Evolutionary conservation across 37 sponge, comb jelly and placozoan genomes (phyloP).

Genomic region (Halichondria panicea): DNA sequence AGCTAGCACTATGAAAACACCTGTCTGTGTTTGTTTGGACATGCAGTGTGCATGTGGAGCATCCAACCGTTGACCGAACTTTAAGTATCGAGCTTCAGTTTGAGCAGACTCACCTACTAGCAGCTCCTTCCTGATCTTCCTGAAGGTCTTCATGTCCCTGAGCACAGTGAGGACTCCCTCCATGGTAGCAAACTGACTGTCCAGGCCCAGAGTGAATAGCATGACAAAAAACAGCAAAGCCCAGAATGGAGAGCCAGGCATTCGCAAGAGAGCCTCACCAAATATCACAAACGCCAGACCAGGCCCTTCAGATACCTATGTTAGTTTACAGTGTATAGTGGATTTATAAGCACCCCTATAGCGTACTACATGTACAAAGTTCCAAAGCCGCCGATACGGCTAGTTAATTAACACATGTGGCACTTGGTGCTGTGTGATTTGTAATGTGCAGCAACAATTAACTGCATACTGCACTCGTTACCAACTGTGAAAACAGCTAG

Average conservation of each 20-base stretch:
- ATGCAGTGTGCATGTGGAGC: too few species aligned
- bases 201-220: constrained; percentile 89
- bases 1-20: too few species aligned
- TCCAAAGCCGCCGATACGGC: too few species aligned
- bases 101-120: constrained; percentile 42
- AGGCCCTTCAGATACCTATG: constrained; percentile 79
- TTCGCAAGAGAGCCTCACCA: constrained; percentile 73
- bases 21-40: too few species aligned
- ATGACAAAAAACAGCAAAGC: constrained; percentile 94
- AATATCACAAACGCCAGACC: constrained; percentile 93
- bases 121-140: constrained; percentile 77
- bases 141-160: constrained; percentile 53
- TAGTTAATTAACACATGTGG: too few species aligned
- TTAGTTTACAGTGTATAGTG: too few species aligned
- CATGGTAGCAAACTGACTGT: constrained; percentile 90
- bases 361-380: too few species aligned
- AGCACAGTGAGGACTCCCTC: constrained; percentile 80
- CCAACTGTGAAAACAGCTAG: too few species aligned
- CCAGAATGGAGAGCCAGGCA: constrained; percentile 91
- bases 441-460: too few species aligned
- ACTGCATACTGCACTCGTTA: too few species aligned
- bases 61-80: neutral
- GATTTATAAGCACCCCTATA: too few species aligned
- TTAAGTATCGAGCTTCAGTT: neutral
- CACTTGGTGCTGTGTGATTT: too few species aligned